phyloP scores from a whole-genome alignment of 2,113 vertebrate species.

The Eulemur macaco region DNA sequence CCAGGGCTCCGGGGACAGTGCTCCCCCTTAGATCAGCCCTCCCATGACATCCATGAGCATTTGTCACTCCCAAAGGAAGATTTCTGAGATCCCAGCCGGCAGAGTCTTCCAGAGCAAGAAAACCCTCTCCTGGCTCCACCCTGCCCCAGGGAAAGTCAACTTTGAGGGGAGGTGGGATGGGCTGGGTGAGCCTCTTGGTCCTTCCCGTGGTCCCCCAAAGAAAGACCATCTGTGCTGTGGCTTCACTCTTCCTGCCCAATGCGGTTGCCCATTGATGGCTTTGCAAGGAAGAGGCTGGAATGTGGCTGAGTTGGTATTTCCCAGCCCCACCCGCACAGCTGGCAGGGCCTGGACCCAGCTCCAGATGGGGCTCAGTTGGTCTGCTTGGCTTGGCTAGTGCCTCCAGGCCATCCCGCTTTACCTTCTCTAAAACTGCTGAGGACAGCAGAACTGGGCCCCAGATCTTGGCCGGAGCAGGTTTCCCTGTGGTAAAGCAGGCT shows the following conservation, averaged over 20 bases:
- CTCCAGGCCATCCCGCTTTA: constrained; percentile 13
- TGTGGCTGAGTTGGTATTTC: constrained; percentile 72
- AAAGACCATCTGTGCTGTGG: not conserved
- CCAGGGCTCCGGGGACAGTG: not conserved
- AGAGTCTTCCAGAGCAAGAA: not conserved
- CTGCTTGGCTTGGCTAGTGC: constrained; percentile 72
- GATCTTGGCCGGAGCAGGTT: constrained; percentile 58
- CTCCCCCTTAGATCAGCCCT: not conserved
- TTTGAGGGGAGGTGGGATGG: not conserved
- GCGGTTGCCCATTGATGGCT: constrained; percentile 21
- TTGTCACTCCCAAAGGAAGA: not conserved
- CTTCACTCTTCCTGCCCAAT: not conserved
- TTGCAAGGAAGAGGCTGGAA: constrained; percentile 62
- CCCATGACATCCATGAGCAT: no score
- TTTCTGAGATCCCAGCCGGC: not conserved
- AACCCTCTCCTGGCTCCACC: not conserved
- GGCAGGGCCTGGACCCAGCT: constrained; percentile 22
- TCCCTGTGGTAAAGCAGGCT: constrained; percentile 60
- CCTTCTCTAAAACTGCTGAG: constrained; percentile 73
- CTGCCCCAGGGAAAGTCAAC: not conserved
- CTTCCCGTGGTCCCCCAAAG: not conserved
- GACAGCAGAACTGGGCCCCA: constrained; percentile 56
- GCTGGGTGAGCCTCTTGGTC: not conserved
- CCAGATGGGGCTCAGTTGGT: constrained; percentile 42
- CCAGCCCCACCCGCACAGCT: constrained; percentile 48